Evolutionary conservation across 2,113 vertebrate species (phyloP).

Genomic region (Dasyurus viverrinus): DNA sequence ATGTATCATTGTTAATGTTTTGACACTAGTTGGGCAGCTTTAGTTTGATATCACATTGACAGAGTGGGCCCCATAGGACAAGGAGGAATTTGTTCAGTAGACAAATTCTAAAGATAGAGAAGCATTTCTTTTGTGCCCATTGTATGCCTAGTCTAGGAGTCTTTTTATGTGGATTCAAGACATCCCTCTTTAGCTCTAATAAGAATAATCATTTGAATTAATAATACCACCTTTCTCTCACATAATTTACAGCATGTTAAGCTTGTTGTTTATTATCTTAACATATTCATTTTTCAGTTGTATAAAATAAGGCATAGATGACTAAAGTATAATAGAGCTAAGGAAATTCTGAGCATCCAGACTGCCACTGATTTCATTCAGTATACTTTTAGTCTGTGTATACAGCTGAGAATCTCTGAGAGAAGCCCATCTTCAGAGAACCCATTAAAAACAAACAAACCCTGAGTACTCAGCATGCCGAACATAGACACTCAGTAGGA

Average conservation of each 20-base stretch:
- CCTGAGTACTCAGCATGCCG: not conserved
- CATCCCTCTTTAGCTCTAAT: not conserved
- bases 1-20: accelerated
- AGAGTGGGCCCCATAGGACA: accelerated
- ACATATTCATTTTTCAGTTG: not conserved
- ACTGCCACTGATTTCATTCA: not conserved
- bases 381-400: not conserved
- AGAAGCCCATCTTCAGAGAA: not conserved
- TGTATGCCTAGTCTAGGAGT: not conserved
- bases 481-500: not conserved
- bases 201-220: not conserved
- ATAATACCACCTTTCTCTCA: not conserved
- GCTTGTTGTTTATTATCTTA: not conserved
- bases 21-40: accelerated
- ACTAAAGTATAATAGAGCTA: accelerated
- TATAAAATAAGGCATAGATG: not conserved
- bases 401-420: not conserved
- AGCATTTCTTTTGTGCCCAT: not conserved
- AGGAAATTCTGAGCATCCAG: accelerated
- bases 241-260: not conserved
- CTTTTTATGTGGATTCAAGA: not conserved
- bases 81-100: not conserved
- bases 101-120: not conserved
- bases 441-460: accelerated
- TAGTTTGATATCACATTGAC: accelerated